Evolutionary conservation across 2,797 vertebrate genomes (phyloP), one percentile per base, ranked within the genome.

Genomic region (Sebastes matsubarae): DNA sequence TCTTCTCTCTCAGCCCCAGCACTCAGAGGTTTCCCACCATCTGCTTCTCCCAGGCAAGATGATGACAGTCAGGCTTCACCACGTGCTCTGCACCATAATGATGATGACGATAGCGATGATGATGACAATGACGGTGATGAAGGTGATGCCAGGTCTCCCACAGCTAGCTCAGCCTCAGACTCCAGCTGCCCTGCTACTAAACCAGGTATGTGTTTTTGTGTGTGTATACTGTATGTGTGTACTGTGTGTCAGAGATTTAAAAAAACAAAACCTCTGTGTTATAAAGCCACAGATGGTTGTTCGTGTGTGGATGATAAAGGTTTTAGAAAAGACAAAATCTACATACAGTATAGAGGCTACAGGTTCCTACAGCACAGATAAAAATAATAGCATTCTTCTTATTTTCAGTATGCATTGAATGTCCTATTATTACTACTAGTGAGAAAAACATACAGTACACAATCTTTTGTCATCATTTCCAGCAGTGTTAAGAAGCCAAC

Each of bases 91-190:
- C 67, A 84, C 11, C 30, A 70, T 32, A 42, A 69, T 18, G 83
- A 83, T 12, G 65, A 80, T 11, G 55, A 81, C 18, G 24, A 69
- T 1, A 70, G 76, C n/a, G 74, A 77, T 18, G 68, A 75, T 7
- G 42, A 79, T 1, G 79, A 89, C 32, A 74, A 36, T 63, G 83
- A 86, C 34, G 86, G 85, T 59, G 12, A 85, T 60, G 70, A 73
- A 65, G 67, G 16, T 60, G 85, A 71, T 77, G 57, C 58, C 27
- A 74, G 42, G 42, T 96, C 94, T 68, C 76, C 85, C 5, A 76
- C 85, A 34, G 87, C 80, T 32, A 93, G 84, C 74, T 93, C 90
- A 66, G 80, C 80, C 69, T 93, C 85, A 66, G 80, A 81, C 71
- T 93, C 85, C 32, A 89, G 67, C 65, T 25, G 27, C 65, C 93